A percentile compares a stretch with the other conserved stretches of the same genome.
Evolutionary conservation across 2,888 invertebrate genomes (phyloP).

Genomic region (Aphidius colemani): DNA sequence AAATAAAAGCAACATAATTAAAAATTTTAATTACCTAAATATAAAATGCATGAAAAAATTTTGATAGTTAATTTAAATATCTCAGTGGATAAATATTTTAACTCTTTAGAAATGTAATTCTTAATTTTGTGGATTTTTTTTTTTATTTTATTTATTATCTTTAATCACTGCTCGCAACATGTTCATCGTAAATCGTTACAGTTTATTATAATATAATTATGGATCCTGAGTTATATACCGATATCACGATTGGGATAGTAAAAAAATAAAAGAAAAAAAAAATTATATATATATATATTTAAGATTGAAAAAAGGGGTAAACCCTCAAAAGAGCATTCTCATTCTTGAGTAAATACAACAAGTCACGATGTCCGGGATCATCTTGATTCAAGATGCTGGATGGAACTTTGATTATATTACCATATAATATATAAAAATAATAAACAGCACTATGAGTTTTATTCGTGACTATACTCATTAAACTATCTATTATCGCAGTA

Average conservation of each 20-base stretch:
- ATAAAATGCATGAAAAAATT: too few relatives aligned
- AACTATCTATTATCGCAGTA: too few relatives aligned
- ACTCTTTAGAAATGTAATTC: too few relatives aligned
- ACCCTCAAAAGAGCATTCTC: conserved; percentile 28
- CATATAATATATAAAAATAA: too few relatives aligned
- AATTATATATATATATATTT: conserved; percentile 8
- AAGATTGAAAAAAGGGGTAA: conserved; percentile 26
- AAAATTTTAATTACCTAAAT: too few relatives aligned
- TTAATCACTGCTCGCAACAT: conserved; percentile 28
- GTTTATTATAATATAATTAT: conserved; percentile 61
- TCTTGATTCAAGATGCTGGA: conserved; percentile 36
- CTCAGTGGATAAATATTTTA: too few relatives aligned
- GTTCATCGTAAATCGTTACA: conserved; percentile 52
- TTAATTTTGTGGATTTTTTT: too few relatives aligned
- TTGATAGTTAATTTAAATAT: too few relatives aligned
- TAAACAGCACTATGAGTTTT: too few relatives aligned
- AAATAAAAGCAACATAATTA: too few relatives aligned
- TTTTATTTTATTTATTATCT: neutral
- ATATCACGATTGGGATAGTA: conserved; percentile 44
- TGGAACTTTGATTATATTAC: conserved; percentile 25
- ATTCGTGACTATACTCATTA: too few relatives aligned
- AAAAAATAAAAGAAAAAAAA: conserved; percentile 26
- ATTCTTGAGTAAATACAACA: conserved; percentile 55
- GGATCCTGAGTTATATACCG: conserved; percentile 52
- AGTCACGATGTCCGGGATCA: conserved; percentile 56